A percentile compares a stretch with the other conserved stretches of the same genome.
Evolutionary conservation across 2,797 vertebrate species (phyloP).

Genomic region (Anisognathus igniventris): DNA sequence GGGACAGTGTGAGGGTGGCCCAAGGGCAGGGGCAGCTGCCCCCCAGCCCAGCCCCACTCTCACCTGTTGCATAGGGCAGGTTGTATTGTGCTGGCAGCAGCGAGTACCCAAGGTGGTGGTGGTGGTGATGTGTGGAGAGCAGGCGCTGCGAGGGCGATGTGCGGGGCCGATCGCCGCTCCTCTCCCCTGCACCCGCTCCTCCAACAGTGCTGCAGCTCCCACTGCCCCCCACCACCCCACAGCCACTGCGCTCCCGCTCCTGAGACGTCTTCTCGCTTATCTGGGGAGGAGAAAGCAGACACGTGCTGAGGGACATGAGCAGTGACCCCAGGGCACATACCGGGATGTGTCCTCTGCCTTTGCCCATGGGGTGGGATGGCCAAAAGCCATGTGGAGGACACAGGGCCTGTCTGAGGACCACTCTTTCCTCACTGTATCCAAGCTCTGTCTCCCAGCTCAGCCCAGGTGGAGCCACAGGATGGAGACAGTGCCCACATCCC

Average conservation of each 20-base stretch:
- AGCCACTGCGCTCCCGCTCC: slow-evolving; percentile 83
- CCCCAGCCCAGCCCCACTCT: slow-evolving; percentile 1
- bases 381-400: background rate
- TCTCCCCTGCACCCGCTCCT: slow-evolving; percentile 65
- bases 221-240: slow-evolving; percentile 78
- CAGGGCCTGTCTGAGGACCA: background rate
- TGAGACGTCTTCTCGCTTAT: slow-evolving; percentile 88
- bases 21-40: background rate
- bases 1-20: accelerated
- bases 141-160: slow-evolving; percentile 96
- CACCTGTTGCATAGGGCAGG: slow-evolving; percentile 95
- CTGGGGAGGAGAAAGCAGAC: slow-evolving; percentile 62
- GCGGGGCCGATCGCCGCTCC: slow-evolving; percentile 87
- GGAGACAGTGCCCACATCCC: background rate
- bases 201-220: slow-evolving; percentile 72
- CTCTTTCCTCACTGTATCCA: background rate
- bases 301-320: background rate
- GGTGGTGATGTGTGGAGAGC: slow-evolving; percentile 96
- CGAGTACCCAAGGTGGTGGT: slow-evolving; percentile 94
- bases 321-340: accelerated
- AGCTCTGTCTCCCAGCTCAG: background rate
- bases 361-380: background rate
- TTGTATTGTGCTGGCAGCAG: slow-evolving; percentile 95
- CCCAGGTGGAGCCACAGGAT: background rate
- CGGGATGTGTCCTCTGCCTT: accelerated